Percentiles rank a stretch among this genome's conserved stretches.
Evolutionary conservation across 2,797 vertebrate genomes (phyloP).

Genomic region (Liasis olivaceus): DNA sequence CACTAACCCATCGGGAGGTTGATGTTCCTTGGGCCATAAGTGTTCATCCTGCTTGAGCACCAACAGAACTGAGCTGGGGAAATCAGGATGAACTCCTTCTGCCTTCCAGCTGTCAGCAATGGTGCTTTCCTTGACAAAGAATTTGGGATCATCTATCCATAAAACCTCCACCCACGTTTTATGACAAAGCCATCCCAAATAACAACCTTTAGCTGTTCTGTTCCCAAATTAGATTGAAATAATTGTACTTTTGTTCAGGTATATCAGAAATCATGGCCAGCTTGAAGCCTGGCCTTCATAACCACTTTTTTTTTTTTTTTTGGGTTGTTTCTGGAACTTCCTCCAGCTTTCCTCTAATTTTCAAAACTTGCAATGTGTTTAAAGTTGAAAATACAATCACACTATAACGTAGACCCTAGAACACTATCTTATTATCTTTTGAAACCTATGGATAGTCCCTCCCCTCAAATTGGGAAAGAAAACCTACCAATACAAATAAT

Average conservation of each 20-base stretch:
- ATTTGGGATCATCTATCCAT: background rate
- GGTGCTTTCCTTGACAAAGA: background rate
- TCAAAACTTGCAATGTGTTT: background rate
- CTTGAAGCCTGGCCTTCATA: background rate
- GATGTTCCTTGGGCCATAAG: constrained; percentile 35
- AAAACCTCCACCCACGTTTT: background rate
- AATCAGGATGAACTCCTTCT: background rate
- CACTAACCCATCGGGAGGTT: background rate
- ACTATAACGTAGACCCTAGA: background rate
- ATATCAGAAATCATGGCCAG: background rate
- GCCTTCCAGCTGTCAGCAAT: background rate
- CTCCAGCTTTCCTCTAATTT: background rate
- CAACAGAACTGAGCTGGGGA: background rate
- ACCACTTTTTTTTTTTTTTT: background rate
- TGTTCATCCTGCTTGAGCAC: constrained; percentile 4
- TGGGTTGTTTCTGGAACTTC: background rate
- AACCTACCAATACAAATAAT: background rate
- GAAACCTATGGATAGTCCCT: background rate
- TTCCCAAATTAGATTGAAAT: background rate
- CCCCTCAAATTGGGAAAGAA: background rate
- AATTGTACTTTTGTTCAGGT: background rate
- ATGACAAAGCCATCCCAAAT: background rate
- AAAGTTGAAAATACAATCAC: background rate
- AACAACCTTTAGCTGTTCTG: background rate
- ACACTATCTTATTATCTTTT: background rate